Evolutionary conservation across 2,113 vertebrate species (phyloP).

Genomic region (Triplophysa siluroides): DNA sequence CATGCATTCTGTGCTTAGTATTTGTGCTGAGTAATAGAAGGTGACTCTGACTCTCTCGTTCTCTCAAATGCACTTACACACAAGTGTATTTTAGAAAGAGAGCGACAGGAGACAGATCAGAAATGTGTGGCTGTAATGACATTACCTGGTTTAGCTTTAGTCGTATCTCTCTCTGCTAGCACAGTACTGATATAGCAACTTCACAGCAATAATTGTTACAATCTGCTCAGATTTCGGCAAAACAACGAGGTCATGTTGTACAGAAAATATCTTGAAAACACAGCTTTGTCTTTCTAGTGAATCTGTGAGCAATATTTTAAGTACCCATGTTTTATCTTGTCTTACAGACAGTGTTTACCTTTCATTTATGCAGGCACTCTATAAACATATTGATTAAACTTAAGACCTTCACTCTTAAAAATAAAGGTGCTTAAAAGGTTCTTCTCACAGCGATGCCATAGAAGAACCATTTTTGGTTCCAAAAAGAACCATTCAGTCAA

Average conservation of each 20-base stretch:
- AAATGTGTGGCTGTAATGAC: constrained; percentile 40
- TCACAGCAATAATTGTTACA: constrained; percentile 12
- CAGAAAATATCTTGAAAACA: background rate
- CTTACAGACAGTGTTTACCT: background rate
- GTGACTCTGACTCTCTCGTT: background rate
- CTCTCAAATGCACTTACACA: too few relatives aligned
- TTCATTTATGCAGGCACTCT: background rate
- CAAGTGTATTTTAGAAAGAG: background rate
- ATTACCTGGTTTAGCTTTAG: constrained; percentile 27
- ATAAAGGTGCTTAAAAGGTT: too few relatives aligned
- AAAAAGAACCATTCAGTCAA: too few relatives aligned
- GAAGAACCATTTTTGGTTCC: too few relatives aligned
- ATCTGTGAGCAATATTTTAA: too few relatives aligned
- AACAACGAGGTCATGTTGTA: constrained; percentile 36
- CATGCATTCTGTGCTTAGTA: background rate
- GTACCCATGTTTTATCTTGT: too few relatives aligned
- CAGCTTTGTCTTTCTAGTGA: background rate
- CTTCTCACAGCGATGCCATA: too few relatives aligned
- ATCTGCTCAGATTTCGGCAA: constrained; percentile 36
- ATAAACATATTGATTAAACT: too few relatives aligned
- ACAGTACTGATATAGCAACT: background rate
- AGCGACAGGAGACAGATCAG: background rate
- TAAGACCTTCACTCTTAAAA: too few relatives aligned
- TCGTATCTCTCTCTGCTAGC: background rate
- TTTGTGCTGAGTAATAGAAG: constrained; percentile 1